Conservation (phyloP, 2,113 vertebrate species). For the Alouatta palliata region DNA sequence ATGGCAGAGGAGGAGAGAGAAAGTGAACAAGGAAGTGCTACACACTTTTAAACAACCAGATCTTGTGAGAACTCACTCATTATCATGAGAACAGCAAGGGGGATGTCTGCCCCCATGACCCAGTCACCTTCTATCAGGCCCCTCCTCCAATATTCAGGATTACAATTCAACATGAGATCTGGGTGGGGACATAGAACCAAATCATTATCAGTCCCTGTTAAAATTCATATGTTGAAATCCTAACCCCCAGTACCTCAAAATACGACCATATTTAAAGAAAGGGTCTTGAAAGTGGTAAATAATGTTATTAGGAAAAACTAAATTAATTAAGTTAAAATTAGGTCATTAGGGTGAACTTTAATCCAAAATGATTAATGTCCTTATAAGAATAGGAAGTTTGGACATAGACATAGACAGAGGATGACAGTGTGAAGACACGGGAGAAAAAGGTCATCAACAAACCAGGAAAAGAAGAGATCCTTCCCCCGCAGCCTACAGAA, state of each 20-base stretch:
- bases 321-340: neutral
- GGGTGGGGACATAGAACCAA: no score
- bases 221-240: neutral
- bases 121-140: no score
- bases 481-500: neutral
- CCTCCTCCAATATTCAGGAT: no score
- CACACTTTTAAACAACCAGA: no score
- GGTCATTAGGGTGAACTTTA: neutral
- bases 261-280: neutral
- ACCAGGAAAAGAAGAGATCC: neutral
- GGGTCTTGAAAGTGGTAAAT: neutral
- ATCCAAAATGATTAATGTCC: neutral
- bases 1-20: no score
- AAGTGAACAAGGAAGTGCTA: no score
- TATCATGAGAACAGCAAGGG: no score
- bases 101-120: no score
- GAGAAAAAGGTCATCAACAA: neutral
- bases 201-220: neutral
- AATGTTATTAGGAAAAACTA: neutral
- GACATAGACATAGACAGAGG: neutral
- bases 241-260: neutral
- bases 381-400: neutral
- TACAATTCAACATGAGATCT: no score
- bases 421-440: neutral
- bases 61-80: no score